phyloP scores from a whole-genome alignment of 92 coral and sea anemone genomes.

The Nematostella vectensis region DNA sequence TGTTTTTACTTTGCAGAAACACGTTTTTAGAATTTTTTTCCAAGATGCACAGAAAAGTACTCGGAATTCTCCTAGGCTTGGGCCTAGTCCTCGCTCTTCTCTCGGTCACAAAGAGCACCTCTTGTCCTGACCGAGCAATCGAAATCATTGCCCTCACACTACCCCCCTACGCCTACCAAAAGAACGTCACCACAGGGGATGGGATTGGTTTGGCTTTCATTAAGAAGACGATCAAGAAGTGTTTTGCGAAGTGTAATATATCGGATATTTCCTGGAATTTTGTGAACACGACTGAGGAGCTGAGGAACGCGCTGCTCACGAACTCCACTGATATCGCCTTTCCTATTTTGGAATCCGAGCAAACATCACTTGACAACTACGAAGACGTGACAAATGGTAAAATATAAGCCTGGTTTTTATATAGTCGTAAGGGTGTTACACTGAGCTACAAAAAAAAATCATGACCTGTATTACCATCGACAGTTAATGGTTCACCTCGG shows the following conservation, averaged over 20 bases:
- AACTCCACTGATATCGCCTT: constrained; percentile 21
- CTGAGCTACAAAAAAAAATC: not conserved
- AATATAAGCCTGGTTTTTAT: not conserved
- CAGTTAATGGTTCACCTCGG: too few relatives aligned
- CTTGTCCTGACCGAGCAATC: constrained; percentile 7
- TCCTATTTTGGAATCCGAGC: constrained; percentile 6
- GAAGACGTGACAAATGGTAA: not conserved
- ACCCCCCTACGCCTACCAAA: constrained; percentile 9
- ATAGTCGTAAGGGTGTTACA: not conserved
- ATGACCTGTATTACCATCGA: not conserved
- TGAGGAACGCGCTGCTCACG: not conserved
- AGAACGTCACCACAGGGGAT: not conserved
- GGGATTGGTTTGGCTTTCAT: constrained; percentile 19
- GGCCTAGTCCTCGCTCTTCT: too few relatives aligned
- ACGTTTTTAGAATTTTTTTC: too few relatives aligned
- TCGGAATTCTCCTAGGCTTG: too few relatives aligned
- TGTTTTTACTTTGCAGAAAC: too few relatives aligned
- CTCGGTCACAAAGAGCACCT: too few relatives aligned
- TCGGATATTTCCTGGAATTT: constrained; percentile 2
- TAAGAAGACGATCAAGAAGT: constrained; percentile 6
- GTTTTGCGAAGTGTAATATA: constrained; percentile 14
- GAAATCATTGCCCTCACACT: constrained; percentile 4
- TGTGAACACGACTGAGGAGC: constrained; percentile 4
- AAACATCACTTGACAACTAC: constrained; percentile 2
- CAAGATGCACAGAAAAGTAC: too few relatives aligned